phyloP scores from a whole-genome alignment of 2,888 invertebrate genomes.

The Drosophila rubida region DNA sequence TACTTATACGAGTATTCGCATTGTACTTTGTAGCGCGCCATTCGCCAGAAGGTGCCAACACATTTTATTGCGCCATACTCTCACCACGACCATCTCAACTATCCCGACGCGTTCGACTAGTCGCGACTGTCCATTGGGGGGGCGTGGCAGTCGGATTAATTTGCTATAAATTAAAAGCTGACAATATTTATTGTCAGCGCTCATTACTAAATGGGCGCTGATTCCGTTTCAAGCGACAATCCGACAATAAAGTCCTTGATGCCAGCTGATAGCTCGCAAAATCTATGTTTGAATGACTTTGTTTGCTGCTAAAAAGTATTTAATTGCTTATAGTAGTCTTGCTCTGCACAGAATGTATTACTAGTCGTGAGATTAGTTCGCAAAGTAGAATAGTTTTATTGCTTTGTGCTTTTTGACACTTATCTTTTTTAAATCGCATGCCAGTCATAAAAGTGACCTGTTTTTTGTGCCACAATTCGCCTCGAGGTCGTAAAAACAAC shows the following conservation, averaged over 20 bases:
- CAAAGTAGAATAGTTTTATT: too few relatives aligned
- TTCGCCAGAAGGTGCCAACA: slow-evolving; percentile 79
- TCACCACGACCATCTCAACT: slow-evolving; percentile 20
- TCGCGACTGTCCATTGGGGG: too few relatives aligned
- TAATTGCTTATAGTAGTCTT: too few relatives aligned
- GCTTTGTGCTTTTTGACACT: not conserved
- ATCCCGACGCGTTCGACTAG: not conserved
- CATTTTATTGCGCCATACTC: slow-evolving; percentile 72
- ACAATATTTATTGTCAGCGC: not conserved
- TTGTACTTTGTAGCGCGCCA: slow-evolving; percentile 75
- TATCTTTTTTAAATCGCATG: not conserved
- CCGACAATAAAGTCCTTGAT: not conserved
- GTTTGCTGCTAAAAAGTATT: too few relatives aligned
- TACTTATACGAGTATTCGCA: slow-evolving; percentile 75
- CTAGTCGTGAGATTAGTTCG: too few relatives aligned
- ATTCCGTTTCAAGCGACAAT: not conserved
- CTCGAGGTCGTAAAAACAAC: slow-evolving; percentile 31
- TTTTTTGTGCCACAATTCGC: not conserved
- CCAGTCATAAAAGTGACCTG: not conserved
- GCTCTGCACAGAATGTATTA: too few relatives aligned
- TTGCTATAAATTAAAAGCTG: not conserved
- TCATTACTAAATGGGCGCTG: not conserved
- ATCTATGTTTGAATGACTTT: too few relatives aligned
- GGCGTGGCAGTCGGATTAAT: not conserved
- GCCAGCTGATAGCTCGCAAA: not conserved